Percentiles rank a stretch among this genome's conserved stretches.
Conservation (phyloP, 2,888 invertebrate species). For the Uropetala carovei region DNA sequence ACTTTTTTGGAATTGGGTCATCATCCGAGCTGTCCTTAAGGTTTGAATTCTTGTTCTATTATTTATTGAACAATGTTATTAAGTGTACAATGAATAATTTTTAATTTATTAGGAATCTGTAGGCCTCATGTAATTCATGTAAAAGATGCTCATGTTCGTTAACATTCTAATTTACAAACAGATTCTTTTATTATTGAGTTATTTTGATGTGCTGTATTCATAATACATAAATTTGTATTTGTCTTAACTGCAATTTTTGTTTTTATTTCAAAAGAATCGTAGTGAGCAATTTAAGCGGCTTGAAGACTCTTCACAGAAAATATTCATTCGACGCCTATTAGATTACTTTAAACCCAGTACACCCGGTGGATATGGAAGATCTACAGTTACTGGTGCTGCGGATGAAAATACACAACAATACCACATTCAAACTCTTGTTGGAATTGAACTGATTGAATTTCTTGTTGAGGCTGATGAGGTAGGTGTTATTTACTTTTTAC, state of each 20-base stretch:
- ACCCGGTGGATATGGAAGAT: constrained; percentile 81
- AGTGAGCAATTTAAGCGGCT: constrained; percentile 78
- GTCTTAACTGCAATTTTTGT: constrained; percentile 5
- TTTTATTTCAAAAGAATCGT: constrained; percentile 74
- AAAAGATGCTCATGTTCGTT: too few species aligned
- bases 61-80: constrained; percentile 70
- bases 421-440: constrained; percentile 74
- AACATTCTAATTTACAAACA: too few species aligned
- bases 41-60: constrained; percentile 74
- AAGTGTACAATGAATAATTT: constrained; percentile 68
- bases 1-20: constrained; percentile 94
- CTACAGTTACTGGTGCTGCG: constrained; percentile 72
- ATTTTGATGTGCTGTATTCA: neutral
- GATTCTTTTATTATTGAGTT: too few species aligned
- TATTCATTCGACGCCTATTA: constrained; percentile 86
- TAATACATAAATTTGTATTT: neutral
- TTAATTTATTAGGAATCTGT: constrained; percentile 68
- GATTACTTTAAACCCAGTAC: constrained; percentile 92
- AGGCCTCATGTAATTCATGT: constrained; percentile 68
- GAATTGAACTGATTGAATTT: constrained; percentile 84
- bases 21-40: constrained; percentile 89
- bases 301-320: constrained; percentile 81
- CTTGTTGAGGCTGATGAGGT: constrained; percentile 83
- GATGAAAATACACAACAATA: constrained; percentile 81
- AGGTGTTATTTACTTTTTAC: constrained; percentile 69